A percentile compares a stretch with the other conserved stretches of the same genome.
Conservation (phyloP, 2,888 invertebrate genomes). For the Cephus sareptanus region DNA sequence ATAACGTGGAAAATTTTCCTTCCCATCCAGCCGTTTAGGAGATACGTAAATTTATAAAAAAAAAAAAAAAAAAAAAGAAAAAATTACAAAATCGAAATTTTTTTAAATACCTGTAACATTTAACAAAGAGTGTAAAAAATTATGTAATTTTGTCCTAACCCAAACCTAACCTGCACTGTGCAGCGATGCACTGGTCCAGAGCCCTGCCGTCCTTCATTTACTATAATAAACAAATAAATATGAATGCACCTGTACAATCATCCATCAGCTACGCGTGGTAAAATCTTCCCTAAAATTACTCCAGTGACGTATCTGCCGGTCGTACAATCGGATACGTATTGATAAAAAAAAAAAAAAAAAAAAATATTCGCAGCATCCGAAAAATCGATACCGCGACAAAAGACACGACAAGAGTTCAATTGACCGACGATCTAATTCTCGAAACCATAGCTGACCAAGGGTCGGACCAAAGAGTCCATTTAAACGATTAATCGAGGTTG, state of each 20-base stretch:
- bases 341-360: no score
- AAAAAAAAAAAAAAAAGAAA: no score
- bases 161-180: no score
- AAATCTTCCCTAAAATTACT: no score
- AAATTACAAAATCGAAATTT: no score
- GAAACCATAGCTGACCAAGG: background rate
- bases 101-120: no score
- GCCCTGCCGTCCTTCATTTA: no score
- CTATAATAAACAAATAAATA: background rate
- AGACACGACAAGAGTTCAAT: background rate
- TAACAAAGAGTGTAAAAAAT: no score
- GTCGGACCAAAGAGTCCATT: constrained; percentile 13
- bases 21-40: background rate
- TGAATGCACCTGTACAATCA: background rate
- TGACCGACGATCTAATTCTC: background rate
- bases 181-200: no score
- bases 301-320: no score
- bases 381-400: background rate
- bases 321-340: no score
- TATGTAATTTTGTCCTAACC: no score
- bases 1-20: background rate
- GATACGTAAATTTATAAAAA: background rate
- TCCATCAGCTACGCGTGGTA: background rate
- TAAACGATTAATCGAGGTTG: constrained; percentile 17
- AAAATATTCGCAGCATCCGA: background rate